Conservation (phyloP, 2,888 invertebrate species). For the Iphiclides podalirius region DNA sequence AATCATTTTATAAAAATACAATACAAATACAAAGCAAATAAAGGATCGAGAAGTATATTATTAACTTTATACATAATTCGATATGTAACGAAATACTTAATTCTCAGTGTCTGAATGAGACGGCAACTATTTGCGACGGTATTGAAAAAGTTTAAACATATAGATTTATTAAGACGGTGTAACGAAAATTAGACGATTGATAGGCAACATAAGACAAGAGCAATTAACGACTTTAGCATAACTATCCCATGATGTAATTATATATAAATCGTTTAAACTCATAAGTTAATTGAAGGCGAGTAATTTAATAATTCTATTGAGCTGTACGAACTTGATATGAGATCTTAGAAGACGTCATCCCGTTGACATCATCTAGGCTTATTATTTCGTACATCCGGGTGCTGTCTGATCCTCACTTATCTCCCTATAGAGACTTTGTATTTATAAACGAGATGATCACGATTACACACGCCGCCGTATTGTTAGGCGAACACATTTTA, state of each 20-base stretch:
- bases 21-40: too few species aligned
- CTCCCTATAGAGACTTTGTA: conserved; percentile 33
- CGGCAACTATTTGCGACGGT: too few species aligned
- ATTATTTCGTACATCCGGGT: conserved; percentile 60
- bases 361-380: conserved; percentile 66
- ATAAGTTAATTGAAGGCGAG: conserved; percentile 16
- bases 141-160: too few species aligned
- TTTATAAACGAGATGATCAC: conserved; percentile 21
- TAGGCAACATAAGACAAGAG: too few species aligned
- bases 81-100: too few species aligned
- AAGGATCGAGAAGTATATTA: too few species aligned
- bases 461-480: conserved; percentile 12
- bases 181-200: too few species aligned
- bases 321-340: conserved; percentile 34
- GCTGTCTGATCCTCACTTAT: conserved; percentile 40
- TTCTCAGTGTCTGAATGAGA: too few species aligned
- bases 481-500: conserved; percentile 8
- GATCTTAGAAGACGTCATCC: conserved; percentile 51
- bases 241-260: conserved; percentile 9
- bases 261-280: conserved; percentile 8
- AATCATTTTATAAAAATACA: too few species aligned
- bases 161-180: too few species aligned
- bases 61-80: too few species aligned
- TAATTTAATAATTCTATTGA: conserved; percentile 21
- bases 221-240: conserved; percentile 1